Percentiles rank a stretch among this genome's conserved stretches.
Evolutionary conservation across 2,113 vertebrate genomes (phyloP).

Genomic region (Pelobates fuscus): DNA sequence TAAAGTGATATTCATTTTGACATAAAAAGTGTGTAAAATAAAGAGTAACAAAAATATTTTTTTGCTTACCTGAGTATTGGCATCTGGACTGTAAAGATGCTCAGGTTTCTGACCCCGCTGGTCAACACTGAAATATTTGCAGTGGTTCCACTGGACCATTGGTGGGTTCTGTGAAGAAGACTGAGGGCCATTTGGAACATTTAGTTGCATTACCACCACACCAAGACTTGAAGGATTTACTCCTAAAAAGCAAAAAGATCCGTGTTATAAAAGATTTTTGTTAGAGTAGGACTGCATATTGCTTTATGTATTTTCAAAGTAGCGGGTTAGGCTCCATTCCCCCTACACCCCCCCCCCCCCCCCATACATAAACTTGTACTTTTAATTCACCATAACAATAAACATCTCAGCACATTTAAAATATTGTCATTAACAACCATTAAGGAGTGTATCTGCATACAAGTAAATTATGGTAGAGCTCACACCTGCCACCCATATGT

Average conservation of each 20-base stretch:
- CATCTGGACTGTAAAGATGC: constrained; percentile 87
- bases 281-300: neutral
- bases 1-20: too few relatives aligned
- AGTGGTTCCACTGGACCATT: constrained; percentile 96
- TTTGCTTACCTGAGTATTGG: constrained; percentile 83
- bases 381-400: too few relatives aligned
- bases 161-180: constrained; percentile 73
- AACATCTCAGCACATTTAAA: too few relatives aligned
- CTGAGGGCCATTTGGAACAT: constrained; percentile 80
- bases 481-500: too few relatives aligned
- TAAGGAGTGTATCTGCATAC: too few relatives aligned
- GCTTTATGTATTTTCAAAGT: neutral
- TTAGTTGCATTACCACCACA: constrained; percentile 97
- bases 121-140: constrained; percentile 97
- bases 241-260: constrained; percentile 64
- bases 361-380: too few relatives aligned
- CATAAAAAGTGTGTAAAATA: too few relatives aligned
- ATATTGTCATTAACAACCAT: too few relatives aligned
- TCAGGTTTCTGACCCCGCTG: constrained; percentile 90
- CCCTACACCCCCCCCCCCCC: too few relatives aligned
- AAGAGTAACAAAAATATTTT: too few relatives aligned
- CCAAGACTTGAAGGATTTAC: constrained; percentile 88
- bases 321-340: too few relatives aligned
- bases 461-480: too few relatives aligned
- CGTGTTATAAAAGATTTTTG: neutral